phyloP scores from a whole-genome alignment of 1,140 invertebrate species.

The Scaptomyza pallida region DNA sequence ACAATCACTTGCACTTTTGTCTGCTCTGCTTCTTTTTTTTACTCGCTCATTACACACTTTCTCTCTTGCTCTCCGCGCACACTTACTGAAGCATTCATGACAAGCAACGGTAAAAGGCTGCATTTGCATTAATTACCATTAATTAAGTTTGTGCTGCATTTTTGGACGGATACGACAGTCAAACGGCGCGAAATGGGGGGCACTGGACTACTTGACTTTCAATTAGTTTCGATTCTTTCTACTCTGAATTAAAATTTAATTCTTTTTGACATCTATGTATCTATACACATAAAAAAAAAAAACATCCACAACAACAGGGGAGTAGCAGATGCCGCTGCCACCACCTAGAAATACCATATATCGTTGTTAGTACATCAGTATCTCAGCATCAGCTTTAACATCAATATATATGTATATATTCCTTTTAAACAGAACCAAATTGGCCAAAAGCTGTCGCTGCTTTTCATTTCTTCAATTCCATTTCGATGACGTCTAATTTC shows the following conservation, averaged over 20 bases:
- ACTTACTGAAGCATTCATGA: conserved; percentile 1
- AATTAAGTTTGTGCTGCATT: conserved; percentile 25
- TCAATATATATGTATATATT: neutral
- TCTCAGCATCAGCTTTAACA: conserved; percentile 13
- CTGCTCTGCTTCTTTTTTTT: conserved; percentile 6
- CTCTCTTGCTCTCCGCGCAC: conserved; percentile 2
- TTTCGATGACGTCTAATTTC: conserved; percentile 23
- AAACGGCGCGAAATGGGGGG: neutral
- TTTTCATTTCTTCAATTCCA: conserved; percentile 15
- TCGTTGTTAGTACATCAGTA: conserved; percentile 12
- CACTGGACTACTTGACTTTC: conserved; percentile 5
- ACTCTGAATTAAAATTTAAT: conserved; percentile 41
- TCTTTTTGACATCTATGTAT: conserved; percentile 33
- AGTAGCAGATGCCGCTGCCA: conserved; percentile 15
- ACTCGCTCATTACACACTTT: conserved; percentile 14
- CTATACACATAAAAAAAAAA: conserved; percentile 1
- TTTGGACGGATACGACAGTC: neutral
- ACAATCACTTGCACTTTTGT: conserved; percentile 34
- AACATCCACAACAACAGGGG: neutral
- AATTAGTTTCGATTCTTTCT: conserved; percentile 5
- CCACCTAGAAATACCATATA: conserved; percentile 12
- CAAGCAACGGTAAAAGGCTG: conserved; percentile 11
- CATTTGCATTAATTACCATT: conserved; percentile 43
- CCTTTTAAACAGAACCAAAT: conserved; percentile 24
- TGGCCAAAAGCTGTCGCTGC: neutral